Base-by-base conservation (phyloP, 2,888 invertebrate species). In the Mycogona germanica region DNA sequence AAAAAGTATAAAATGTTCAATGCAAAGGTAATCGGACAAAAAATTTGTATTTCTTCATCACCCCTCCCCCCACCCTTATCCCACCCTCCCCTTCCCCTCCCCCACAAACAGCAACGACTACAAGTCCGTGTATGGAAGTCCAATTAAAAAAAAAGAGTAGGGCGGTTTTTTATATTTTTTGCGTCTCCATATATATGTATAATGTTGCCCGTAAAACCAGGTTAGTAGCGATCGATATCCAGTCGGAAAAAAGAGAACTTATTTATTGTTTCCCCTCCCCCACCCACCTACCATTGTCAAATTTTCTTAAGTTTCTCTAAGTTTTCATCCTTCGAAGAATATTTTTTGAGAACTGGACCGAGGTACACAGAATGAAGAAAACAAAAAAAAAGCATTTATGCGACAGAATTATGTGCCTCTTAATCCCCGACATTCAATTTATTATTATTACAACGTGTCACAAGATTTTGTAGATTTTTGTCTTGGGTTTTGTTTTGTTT, bases 1-100 rank as follows among this genome's bases (percentile, higher is more conserved):
- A 51, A 40, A 40, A 51, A 26, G 51, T 51, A 51, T 51, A 51
- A 40, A 51, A 51, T 19, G 49, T 44, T 44, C 25, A 47, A 47
- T 47, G 47, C 30, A 17, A 47, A 23, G 28, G 30, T n/a, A 47
- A 29, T 21, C 23, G 30, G 47, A 29, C 28, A 47, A 47, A 30
- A 30, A 29, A 14, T 9, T 19, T 19, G 44, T 28, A 44, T n/a
- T n/a, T n/a, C n/a, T n/a, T n/a, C n/a, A n/a, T n/a, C n/a, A 44
- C 23, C 44, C 44, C 44, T 26, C 25, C 44, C 29, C 17, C 44
- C n/a, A 23, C 29, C 44, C n/a, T 28, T 29, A 30, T 47, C n/a
- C n/a, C n/a, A n/a, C n/a, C n/a, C n/a, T n/a, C n/a, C n/a, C n/a
- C n/a, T n/a, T n/a, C n/a, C n/a, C n/a, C n/a, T n/a, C n/a, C n/a